These are phyloP conservation scores for Acrobasis repandana DNA, from an alignment of 2,888 invertebrate genomes.

Conservation along the genomic window DNA sequence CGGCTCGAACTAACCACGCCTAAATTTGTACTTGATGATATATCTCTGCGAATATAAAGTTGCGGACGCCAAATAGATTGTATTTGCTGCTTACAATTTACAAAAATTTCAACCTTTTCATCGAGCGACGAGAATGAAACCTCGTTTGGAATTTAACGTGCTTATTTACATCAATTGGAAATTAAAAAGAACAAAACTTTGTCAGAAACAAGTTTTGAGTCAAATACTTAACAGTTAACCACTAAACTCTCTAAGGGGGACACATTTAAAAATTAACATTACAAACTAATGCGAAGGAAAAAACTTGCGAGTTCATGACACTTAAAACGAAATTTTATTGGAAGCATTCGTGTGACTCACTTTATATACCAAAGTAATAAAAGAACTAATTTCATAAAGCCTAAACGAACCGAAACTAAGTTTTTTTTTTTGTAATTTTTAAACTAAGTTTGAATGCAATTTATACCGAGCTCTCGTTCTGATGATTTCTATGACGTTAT, in stretches of 20 bases:
- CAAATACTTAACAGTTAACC: constrained; percentile 58
- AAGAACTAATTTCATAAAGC: constrained; percentile 55
- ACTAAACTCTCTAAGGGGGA: constrained; percentile 59
- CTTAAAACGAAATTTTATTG: constrained; percentile 52
- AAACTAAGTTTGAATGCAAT: constrained; percentile 37
- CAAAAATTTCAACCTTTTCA: constrained; percentile 36
- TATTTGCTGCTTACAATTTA: constrained; percentile 54
- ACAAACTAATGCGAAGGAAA: constrained; percentile 70
- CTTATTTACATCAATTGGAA: constrained; percentile 58
- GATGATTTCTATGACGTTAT: constrained; percentile 76
- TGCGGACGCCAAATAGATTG: constrained; percentile 67
- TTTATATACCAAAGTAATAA: constrained; percentile 50
- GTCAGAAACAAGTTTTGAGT: constrained; percentile 50
- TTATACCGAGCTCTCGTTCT: constrained; percentile 41
- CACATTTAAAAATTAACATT: constrained; percentile 66
- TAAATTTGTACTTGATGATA: constrained; percentile 76
- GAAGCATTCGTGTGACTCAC: constrained; percentile 73
- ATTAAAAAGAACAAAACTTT: constrained; percentile 46
- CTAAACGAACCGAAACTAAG: constrained; percentile 52
- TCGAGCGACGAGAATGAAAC: constrained; percentile 27
- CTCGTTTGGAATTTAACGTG: constrained; percentile 52
- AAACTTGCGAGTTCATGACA: constrained; percentile 71
- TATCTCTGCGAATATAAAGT: constrained; percentile 60
- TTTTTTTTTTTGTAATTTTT: constrained; percentile 41
- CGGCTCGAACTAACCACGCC: constrained; percentile 58